These are phyloP conservation scores for Morone saxatilis DNA, from an alignment of 2,113 vertebrate genomes.

Conservation along the genomic window DNA sequence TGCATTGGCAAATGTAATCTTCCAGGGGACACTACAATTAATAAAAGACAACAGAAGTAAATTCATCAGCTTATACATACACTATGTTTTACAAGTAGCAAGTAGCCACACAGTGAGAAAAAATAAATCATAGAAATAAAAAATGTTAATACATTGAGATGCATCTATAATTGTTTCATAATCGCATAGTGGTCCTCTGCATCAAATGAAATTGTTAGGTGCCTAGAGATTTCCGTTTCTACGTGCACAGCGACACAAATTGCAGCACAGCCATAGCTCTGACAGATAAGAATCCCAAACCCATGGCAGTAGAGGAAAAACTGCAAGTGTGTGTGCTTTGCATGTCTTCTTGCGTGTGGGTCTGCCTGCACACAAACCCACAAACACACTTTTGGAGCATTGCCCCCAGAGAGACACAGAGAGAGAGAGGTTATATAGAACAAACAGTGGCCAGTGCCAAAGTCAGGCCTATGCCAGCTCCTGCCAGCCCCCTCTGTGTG, in stretches of 20 bases:
- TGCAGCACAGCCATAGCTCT: conserved; percentile 22
- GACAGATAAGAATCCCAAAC: conserved; percentile 52
- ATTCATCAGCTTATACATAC: too few species aligned
- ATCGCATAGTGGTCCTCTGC: too few species aligned
- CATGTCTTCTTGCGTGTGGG: not conserved
- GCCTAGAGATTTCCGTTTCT: too few species aligned
- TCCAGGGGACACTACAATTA: too few species aligned
- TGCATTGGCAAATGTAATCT: too few species aligned
- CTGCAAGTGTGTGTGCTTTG: conserved; percentile 9
- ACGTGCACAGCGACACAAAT: conserved; percentile 3
- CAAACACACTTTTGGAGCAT: conserved; percentile 45
- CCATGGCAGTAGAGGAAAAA: conserved; percentile 1
- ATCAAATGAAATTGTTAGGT: too few species aligned
- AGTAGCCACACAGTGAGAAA: too few species aligned
- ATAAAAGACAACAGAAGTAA: too few species aligned
- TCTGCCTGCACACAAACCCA: conserved; percentile 14
- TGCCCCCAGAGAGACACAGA: conserved; percentile 24
- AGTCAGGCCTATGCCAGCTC: conserved; percentile 26
- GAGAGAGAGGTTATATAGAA: conserved; percentile 40
- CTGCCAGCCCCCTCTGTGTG: conserved; percentile 31
- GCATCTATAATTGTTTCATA: too few species aligned
- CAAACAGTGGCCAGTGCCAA: conserved; percentile 51
- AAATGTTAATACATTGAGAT: too few species aligned
- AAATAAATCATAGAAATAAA: too few species aligned
- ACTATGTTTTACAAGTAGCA: too few species aligned